phyloP scores from a whole-genome alignment of 2,797 vertebrate genomes.

The Paedocypris micromegethes region DNA sequence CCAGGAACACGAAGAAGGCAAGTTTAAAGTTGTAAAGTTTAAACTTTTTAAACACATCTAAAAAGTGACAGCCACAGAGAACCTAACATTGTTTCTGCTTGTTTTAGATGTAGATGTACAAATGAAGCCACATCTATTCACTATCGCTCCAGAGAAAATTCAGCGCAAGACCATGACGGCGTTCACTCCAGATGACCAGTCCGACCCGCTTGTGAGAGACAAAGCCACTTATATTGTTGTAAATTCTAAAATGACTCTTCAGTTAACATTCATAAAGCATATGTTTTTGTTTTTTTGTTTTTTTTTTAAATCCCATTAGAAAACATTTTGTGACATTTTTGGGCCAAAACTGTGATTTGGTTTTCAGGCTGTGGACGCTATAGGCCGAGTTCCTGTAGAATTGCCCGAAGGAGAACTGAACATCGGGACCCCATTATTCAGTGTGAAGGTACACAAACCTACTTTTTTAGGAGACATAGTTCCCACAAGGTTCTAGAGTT shows the following conservation, averaged over 20 bases:
- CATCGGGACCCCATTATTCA: constrained; percentile 58
- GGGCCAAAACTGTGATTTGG: constrained; percentile 29
- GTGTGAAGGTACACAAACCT: constrained; percentile 58
- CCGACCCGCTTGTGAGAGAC: constrained; percentile 56
- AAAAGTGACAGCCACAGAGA: not conserved
- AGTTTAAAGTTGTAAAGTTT: not conserved
- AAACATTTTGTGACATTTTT: not conserved
- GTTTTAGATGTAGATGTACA: constrained; percentile 29
- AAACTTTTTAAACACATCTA: not conserved
- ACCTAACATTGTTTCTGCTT: not conserved
- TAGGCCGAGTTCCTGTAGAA: constrained; percentile 51
- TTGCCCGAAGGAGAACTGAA: constrained; percentile 51
- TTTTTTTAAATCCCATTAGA: not conserved
- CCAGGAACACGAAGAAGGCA: constrained; percentile 43
- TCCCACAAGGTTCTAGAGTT: too few relatives aligned
- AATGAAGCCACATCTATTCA: constrained; percentile 21
- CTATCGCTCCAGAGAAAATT: constrained; percentile 52
- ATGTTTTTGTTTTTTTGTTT: too few relatives aligned
- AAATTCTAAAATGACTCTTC: too few relatives aligned
- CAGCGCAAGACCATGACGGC: constrained; percentile 53
- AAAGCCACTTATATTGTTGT: not conserved
- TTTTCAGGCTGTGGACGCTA: constrained; percentile 51
- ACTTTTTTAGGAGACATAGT: too few relatives aligned
- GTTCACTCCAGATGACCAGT: constrained; percentile 41
- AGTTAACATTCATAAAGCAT: too few relatives aligned